phyloP scores from a whole-genome alignment of 2,113 vertebrate genomes.

The Mobula birostris region DNA sequence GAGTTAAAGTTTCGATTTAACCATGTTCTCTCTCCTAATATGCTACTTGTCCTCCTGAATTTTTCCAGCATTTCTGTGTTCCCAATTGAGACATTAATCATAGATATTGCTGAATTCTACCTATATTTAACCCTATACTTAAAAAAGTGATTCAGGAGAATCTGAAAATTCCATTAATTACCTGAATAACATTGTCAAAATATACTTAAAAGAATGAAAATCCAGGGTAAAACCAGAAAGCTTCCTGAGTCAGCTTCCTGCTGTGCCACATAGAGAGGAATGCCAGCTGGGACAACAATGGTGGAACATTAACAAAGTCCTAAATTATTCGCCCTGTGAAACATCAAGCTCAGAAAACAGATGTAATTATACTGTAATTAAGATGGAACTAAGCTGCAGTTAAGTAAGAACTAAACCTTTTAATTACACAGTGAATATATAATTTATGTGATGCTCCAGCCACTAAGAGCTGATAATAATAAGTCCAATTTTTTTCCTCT shows the following conservation, averaged over 20 bases:
- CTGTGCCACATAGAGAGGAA: slow-evolving; percentile 12
- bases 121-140: not conserved
- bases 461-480: not conserved
- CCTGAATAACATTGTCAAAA: not conserved
- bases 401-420: slow-evolving; percentile 18
- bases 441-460: not conserved
- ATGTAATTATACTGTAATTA: slow-evolving; percentile 32
- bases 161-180: not conserved
- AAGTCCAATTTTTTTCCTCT: not conserved
- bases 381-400: slow-evolving; percentile 26
- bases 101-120: not conserved
- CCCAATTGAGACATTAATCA: not conserved
- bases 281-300: not conserved
- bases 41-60: too few species aligned
- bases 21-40: too few species aligned
- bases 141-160: not conserved
- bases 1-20: too few species aligned
- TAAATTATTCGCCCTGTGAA: slow-evolving; percentile 23
- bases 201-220: not conserved
- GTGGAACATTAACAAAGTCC: slow-evolving; percentile 17
- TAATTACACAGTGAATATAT: not conserved
- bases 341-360: slow-evolving; percentile 15
- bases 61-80: not conserved
- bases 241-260: not conserved
- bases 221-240: not conserved